phyloP scores from a whole-genome alignment of 2,797 vertebrate genomes.

The Microhierax caerulescens region DNA sequence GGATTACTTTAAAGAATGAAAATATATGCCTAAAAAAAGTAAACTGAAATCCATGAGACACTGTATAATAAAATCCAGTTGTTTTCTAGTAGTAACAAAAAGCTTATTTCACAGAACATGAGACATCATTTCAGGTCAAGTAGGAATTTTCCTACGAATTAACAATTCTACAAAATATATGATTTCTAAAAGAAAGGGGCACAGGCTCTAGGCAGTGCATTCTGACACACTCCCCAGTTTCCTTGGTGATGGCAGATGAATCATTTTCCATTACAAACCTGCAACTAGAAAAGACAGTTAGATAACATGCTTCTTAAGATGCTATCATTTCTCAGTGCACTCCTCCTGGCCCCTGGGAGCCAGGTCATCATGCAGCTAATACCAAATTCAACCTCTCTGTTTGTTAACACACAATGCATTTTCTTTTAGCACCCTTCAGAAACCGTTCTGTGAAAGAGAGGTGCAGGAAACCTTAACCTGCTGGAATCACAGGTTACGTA shows the following conservation, averaged over 20 bases:
- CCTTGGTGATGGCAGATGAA: background rate
- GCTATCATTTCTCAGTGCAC: background rate
- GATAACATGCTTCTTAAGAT: rapidly evolving
- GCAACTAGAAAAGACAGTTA: background rate
- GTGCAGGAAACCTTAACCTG: background rate
- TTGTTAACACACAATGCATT: rapidly evolving
- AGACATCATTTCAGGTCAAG: background rate
- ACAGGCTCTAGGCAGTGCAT: background rate
- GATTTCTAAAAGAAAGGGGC: background rate
- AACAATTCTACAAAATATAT: rapidly evolving
- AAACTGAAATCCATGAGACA: background rate
- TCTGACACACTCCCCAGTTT: background rate
- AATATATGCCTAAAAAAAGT: background rate
- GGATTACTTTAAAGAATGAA: background rate
- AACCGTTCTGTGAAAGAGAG: background rate
- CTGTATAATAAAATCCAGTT: background rate
- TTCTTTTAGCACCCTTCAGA: background rate
- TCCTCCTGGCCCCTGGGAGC: background rate
- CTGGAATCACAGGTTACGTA: background rate
- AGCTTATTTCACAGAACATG: background rate
- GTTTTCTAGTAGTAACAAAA: background rate
- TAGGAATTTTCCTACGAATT: background rate
- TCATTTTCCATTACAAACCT: background rate
- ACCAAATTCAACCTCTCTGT: background rate
- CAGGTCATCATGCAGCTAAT: background rate